These are phyloP conservation scores for Scolanthus callimorphus DNA, from an alignment of 92 coral and sea anemone species.

Conservation along the genomic window DNA sequence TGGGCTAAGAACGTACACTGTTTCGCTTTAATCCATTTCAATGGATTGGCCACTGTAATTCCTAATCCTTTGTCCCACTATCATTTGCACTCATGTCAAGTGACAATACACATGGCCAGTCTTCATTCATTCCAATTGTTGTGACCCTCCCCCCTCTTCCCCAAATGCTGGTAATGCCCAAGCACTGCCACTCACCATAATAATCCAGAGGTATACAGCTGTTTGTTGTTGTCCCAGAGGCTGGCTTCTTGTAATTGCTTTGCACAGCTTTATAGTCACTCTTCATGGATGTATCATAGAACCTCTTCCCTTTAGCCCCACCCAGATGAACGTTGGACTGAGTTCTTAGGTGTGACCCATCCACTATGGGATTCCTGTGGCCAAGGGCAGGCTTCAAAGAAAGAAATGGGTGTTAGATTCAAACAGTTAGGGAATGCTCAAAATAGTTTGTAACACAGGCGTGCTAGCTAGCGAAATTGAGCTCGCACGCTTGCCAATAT, in stretches of 20 bases:
- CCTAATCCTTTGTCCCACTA: no score
- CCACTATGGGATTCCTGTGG: conserved; percentile 62
- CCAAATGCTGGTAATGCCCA: no score
- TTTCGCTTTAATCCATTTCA: no score
- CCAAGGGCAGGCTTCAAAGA: conserved; percentile 67
- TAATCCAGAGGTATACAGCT: conserved; percentile 87
- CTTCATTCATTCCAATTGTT: no score
- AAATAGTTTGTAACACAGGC: not conserved
- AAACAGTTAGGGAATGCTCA: no score
- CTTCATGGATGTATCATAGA: conserved; percentile 87
- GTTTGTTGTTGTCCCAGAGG: conserved; percentile 54
- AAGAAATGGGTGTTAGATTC: not conserved
- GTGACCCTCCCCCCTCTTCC: no score
- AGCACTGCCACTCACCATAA: conserved; percentile 67
- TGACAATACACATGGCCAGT: no score
- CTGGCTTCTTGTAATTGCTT: conserved; percentile 45
- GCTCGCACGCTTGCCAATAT: no score
- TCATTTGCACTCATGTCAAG: no score
- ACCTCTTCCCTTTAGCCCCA: conserved; percentile 48
- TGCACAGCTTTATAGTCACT: conserved; percentile 65
- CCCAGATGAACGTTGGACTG: conserved; percentile 89
- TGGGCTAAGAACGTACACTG: no score
- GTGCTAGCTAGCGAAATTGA: no score
- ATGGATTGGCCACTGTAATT: no score
- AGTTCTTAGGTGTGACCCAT: conserved; percentile 91